A percentile compares a stretch with the other conserved stretches of the same genome.
Conservation (phyloP, 2,113 vertebrate species). For the Melanotaenia duboulayi region DNA sequence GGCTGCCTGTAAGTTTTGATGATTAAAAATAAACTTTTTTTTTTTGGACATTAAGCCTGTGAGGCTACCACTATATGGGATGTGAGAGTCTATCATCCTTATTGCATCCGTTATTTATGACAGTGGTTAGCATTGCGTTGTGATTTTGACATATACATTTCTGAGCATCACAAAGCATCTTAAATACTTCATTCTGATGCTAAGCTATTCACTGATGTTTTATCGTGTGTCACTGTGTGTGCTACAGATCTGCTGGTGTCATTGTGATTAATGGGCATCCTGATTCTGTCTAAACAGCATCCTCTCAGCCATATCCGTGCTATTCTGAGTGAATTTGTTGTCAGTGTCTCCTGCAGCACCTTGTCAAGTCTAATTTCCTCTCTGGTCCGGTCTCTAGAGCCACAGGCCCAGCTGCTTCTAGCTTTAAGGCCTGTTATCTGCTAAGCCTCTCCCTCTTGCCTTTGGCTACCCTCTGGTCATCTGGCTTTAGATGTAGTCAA, state of each 20-base stretch:
- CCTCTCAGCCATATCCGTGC: conserved; percentile 36
- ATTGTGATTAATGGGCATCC: conserved; percentile 54
- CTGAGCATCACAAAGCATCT: background rate
- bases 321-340: conserved; percentile 38
- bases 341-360: conserved; percentile 53
- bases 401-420: conserved; percentile 56
- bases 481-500: conserved; percentile 58
- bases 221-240: conserved; percentile 13
- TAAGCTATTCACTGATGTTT: conserved; percentile 26
- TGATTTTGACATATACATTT: conserved; percentile 12
- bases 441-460: conserved; percentile 52
- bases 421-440: conserved; percentile 57
- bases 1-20: background rate
- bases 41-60: no score
- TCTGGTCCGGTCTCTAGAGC: conserved; percentile 18
- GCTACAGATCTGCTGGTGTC: conserved; percentile 32
- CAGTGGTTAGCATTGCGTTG: background rate
- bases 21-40: no score
- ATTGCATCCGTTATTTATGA: background rate
- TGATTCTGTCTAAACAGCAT: conserved; percentile 30
- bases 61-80: no score
- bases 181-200: conserved; percentile 14
- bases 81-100: background rate
- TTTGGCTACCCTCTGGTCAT: conserved; percentile 54
- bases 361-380: conserved; percentile 62